A percentile compares a stretch with the other conserved stretches of the same genome.
These are phyloP conservation scores for Rhynchomys soricoides DNA, from an alignment of 2,113 vertebrate genomes.

Conservation along the genomic window DNA sequence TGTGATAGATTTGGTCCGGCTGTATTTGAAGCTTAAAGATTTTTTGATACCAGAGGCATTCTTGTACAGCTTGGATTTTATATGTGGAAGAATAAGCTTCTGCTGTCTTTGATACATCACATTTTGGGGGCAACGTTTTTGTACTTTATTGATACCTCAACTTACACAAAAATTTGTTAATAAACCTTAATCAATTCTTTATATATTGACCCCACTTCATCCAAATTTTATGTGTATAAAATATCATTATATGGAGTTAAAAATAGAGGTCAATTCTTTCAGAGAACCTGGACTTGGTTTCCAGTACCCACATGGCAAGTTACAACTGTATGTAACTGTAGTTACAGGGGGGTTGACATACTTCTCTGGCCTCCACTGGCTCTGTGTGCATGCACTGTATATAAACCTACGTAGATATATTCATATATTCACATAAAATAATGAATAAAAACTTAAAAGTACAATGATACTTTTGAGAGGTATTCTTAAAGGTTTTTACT, in stretches of 20 bases:
- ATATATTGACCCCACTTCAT: not conserved
- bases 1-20: not conserved
- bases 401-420: not conserved
- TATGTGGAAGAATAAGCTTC: not conserved
- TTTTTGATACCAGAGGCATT: not conserved
- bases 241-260: not conserved
- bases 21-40: not conserved
- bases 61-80: not conserved
- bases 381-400: not conserved
- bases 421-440: not conserved
- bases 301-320: not conserved
- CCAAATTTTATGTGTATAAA: not conserved
- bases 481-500: not conserved
- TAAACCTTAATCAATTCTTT: not conserved
- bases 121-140: not conserved
- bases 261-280: not conserved
- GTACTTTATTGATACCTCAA: not conserved
- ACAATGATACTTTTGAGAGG: not conserved
- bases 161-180: not conserved
- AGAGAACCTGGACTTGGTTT: not conserved
- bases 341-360: not conserved
- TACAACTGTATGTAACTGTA: not conserved
- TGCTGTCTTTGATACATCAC: not conserved
- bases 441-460: not conserved
- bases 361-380: not conserved